Percentiles rank a stretch among this genome's conserved stretches.
Conservation (phyloP, 1,140 invertebrate species). For the Drosophila ananassae region DNA sequence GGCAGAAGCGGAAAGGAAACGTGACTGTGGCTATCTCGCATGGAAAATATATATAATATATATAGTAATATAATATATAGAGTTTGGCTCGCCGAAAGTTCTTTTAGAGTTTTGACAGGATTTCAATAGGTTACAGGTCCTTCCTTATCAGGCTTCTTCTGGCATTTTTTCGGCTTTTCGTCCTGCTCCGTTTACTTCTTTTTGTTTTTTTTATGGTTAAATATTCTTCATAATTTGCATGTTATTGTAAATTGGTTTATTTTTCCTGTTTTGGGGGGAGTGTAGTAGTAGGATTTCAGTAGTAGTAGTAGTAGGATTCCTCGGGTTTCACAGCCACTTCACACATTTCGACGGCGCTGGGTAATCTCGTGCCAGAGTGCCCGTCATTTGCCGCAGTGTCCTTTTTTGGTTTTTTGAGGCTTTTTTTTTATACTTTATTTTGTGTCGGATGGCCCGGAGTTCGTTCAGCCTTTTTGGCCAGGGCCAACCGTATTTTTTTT, state of each 20-base stretch:
- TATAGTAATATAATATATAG: constrained; percentile 39
- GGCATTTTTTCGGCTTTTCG: constrained; percentile 11
- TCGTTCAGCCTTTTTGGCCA: constrained; percentile 54
- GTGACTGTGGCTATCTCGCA: constrained; percentile 73
- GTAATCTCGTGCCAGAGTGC: constrained; percentile 31
- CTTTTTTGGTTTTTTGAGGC: constrained; percentile 17
- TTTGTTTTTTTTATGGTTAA: constrained; percentile 27
- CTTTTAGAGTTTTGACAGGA: constrained; percentile 37
- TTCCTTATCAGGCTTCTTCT: constrained; percentile 35
- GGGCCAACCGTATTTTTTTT: constrained; percentile 21
- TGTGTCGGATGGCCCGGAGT: constrained; percentile 41
- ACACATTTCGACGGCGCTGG: constrained; percentile 72
- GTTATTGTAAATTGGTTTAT: constrained; percentile 48
- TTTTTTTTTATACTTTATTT: background rate
- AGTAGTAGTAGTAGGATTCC: constrained; percentile 68
- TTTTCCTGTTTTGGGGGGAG: background rate
- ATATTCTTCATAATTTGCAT: constrained; percentile 62
- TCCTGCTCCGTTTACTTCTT: constrained; percentile 4
- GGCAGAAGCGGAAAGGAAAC: constrained; percentile 80
- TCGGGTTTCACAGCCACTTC: constrained; percentile 79
- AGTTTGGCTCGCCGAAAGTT: constrained; percentile 76
- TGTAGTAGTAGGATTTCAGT: constrained; percentile 8
- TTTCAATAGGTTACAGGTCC: constrained; percentile 48
- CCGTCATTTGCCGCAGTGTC: background rate
- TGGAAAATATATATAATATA: constrained; percentile 57